These are phyloP conservation scores for Acrocephalus arundinaceus DNA, from an alignment of 2,113 vertebrate genomes.

Conservation along the genomic window DNA sequence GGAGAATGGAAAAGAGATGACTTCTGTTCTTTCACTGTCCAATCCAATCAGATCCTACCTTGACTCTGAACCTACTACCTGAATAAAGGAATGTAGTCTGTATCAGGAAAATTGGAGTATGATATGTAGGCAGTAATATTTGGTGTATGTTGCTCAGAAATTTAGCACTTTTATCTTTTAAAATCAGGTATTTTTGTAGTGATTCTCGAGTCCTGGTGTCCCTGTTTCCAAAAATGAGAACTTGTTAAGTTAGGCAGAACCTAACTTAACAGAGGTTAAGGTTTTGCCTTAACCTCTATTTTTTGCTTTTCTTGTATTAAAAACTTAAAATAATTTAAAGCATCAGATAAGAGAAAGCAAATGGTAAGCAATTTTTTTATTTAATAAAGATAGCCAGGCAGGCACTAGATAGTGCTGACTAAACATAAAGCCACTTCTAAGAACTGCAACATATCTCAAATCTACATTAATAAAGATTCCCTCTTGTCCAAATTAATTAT, in stretches of 20 bases:
- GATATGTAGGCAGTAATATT: background rate
- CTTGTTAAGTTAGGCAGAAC: background rate
- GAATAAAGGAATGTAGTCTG: background rate
- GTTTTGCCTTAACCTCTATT: rapidly evolving
- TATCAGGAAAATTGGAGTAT: background rate
- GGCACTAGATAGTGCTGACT: background rate
- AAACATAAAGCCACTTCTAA: background rate
- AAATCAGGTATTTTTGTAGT: background rate
- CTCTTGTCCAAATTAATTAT: background rate
- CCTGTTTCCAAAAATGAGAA: background rate
- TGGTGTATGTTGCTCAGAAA: background rate
- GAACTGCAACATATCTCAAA: background rate
- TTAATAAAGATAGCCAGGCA: background rate
- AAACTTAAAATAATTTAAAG: background rate
- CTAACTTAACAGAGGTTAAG: no score
- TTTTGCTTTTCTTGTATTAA: background rate
- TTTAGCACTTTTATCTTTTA: background rate
- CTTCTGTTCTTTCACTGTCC: background rate
- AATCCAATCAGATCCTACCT: background rate
- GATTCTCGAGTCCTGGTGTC: background rate
- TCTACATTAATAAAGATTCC: background rate
- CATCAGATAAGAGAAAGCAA: background rate
- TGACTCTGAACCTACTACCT: background rate
- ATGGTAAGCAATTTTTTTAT: background rate
- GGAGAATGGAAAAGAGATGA: background rate